phyloP scores from a whole-genome alignment of 1,140 invertebrate genomes.

The Leptopilina clavipes region DNA sequence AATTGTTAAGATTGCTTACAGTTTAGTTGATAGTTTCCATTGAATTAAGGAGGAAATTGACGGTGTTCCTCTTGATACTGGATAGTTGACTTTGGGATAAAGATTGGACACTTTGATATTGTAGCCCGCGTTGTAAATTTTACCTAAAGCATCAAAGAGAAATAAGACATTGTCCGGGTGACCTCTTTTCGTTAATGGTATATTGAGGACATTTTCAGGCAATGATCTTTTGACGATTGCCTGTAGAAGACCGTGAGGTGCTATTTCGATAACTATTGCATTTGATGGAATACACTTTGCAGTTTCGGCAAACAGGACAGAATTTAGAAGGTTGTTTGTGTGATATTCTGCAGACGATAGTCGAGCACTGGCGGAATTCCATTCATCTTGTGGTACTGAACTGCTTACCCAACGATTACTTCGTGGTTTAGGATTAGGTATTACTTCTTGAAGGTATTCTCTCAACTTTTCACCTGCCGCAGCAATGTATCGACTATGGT shows the following conservation, averaged over 20 bases:
- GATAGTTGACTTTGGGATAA: constrained; percentile 79
- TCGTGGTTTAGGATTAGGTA: constrained; percentile 78
- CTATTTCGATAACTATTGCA: constrained; percentile 83
- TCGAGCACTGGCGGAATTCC: constrained; percentile 80
- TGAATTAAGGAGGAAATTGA: constrained; percentile 79
- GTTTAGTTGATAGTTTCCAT: constrained; percentile 87
- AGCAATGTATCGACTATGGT: constrained; percentile 79
- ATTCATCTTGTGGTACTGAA: constrained; percentile 83
- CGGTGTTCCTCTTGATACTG: constrained; percentile 80
- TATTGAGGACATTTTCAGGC: constrained; percentile 75
- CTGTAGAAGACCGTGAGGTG: constrained; percentile 80
- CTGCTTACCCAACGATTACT: constrained; percentile 87
- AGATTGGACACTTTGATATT: constrained; percentile 77
- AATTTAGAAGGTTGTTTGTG: constrained; percentile 89
- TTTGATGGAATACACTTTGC: constrained; percentile 83
- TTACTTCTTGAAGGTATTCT: constrained; percentile 80
- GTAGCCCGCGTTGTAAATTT: constrained; percentile 78
- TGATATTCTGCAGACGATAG: constrained; percentile 90
- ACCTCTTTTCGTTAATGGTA: constrained; percentile 85
- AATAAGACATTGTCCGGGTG: constrained; percentile 81
- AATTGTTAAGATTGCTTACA: no score
- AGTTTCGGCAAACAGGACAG: constrained; percentile 89
- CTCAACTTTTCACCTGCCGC: constrained; percentile 79
- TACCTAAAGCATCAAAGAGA: constrained; percentile 82
- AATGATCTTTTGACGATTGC: constrained; percentile 42